These are phyloP conservation scores for Deilephila elpenor DNA, from an alignment of 2,888 invertebrate genomes.

Conservation along the genomic window DNA sequence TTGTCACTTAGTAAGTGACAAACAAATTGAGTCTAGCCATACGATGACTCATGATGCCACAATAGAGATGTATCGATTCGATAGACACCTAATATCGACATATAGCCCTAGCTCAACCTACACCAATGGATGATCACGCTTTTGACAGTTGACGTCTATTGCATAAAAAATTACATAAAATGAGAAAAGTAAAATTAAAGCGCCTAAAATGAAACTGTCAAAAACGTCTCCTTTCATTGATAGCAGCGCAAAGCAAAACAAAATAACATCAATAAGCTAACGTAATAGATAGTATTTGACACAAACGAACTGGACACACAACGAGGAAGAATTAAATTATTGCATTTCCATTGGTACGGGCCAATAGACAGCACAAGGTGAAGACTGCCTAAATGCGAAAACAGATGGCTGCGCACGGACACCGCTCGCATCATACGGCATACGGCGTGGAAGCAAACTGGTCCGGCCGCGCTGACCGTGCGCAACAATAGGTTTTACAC, in stretches of 20 bases:
- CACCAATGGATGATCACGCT: background rate
- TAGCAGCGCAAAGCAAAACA: constrained; percentile 1
- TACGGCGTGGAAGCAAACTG: background rate
- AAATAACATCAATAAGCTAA: constrained; percentile 15
- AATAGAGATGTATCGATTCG: background rate
- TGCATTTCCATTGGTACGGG: constrained; percentile 11
- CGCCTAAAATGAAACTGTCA: background rate
- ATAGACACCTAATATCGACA: constrained; percentile 1
- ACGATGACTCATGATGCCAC: background rate
- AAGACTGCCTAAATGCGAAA: constrained; percentile 19
- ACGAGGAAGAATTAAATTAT: constrained; percentile 11
- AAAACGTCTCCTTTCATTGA: background rate
- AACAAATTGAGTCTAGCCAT: constrained; percentile 15
- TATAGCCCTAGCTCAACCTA: background rate
- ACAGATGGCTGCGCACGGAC: constrained; percentile 2
- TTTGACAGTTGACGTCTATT: background rate
- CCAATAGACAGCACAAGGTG: constrained; percentile 4
- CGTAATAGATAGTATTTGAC: background rate
- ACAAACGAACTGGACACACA: constrained; percentile 11
- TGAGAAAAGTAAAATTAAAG: no score
- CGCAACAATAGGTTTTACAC: constrained; percentile 12
- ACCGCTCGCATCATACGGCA: background rate
- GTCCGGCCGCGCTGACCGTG: background rate
- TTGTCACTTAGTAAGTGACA: background rate
- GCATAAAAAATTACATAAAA: background rate